Evolutionary conservation across 2,797 vertebrate species (phyloP).

Genomic region (Hyperoplus immaculatus): DNA sequence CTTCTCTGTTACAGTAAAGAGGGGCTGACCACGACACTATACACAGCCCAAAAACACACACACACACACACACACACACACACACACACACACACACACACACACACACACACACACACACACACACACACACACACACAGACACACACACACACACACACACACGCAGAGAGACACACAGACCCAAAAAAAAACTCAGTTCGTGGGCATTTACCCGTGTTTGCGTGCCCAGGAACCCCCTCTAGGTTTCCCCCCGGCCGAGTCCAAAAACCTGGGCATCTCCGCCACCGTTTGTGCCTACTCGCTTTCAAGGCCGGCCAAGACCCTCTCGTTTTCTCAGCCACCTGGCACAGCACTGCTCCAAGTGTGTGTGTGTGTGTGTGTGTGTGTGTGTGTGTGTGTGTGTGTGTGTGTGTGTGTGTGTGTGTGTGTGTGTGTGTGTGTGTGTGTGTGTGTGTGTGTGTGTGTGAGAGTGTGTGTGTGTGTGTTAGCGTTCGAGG

Average conservation of each 20-base stretch:
- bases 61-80: conserved; percentile 36
- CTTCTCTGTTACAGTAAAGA: no score
- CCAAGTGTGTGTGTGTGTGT: conserved; percentile 13
- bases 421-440: conserved; percentile 25
- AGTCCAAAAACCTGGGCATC: conserved; percentile 79
- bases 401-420: conserved; percentile 32
- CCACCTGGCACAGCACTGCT: conserved; percentile 75
- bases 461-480: conserved; percentile 24
- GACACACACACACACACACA: conserved; percentile 46
- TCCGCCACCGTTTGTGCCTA: conserved; percentile 72
- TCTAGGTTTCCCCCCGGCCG: conserved; percentile 72
- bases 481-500: conserved; percentile 46
- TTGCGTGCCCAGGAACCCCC: conserved; percentile 77
- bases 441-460: conserved; percentile 19
- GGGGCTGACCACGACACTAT: no score
- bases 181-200: neutral
- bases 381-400: conserved; percentile 17
- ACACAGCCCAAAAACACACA: conserved; percentile 30
- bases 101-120: conserved; percentile 40
- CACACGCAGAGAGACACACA: conserved; percentile 29
- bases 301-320: conserved; percentile 84
- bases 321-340: conserved; percentile 78
- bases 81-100: neutral
- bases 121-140: neutral
- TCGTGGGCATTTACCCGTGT: conserved; percentile 36